These are phyloP conservation scores for Chiloscyllium punctatum DNA, from an alignment of 2,797 vertebrate species.

Conservation along the genomic window DNA sequence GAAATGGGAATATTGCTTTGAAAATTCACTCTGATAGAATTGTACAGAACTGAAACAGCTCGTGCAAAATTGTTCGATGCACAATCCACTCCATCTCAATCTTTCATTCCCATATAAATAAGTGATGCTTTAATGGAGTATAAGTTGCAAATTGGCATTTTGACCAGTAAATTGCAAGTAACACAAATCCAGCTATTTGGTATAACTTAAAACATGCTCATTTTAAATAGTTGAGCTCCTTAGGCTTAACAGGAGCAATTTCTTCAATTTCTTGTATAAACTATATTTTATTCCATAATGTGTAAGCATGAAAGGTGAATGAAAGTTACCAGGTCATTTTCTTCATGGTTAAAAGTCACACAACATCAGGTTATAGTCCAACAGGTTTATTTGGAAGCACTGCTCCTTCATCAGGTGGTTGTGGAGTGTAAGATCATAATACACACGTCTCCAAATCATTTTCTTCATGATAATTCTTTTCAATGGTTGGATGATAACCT, in stretches of 20 bases:
- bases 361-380: no score
- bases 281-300: not conserved
- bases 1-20: not conserved
- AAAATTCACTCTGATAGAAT: not conserved
- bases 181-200: not conserved
- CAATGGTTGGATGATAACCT: no score
- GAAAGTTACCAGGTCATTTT: not conserved
- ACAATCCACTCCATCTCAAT: not conserved
- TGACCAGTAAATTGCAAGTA: not conserved
- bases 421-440: no score
- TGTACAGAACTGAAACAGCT: no score
- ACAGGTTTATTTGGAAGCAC: no score
- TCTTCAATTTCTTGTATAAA: not conserved
- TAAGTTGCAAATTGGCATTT: not conserved
- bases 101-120: not conserved
- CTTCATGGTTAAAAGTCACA: not conserved
- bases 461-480: not conserved
- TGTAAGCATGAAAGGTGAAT: not conserved
- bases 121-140: not conserved
- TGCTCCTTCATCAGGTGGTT: no score
- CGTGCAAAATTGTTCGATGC: not conserved
- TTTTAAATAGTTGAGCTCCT: not conserved
- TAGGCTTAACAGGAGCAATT: not conserved
- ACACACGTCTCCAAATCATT: not conserved
- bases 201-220: not conserved